Base-by-base conservation (phyloP, 2,888 invertebrate genomes). In the Ennomos fuscantarius region DNA sequence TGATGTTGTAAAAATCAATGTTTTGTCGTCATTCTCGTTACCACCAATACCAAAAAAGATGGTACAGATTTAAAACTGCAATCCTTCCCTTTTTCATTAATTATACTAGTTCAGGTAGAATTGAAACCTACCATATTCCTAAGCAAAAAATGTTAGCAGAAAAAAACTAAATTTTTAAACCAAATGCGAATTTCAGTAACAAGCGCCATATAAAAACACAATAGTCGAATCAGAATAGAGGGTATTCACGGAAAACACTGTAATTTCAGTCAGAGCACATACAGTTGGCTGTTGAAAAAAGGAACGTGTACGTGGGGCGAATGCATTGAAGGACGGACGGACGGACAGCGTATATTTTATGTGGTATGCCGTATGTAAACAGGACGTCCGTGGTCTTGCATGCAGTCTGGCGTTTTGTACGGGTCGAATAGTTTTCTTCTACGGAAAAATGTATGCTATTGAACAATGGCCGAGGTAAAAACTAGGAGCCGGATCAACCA, bases 191-290 rank as follows among this genome's bases (percentile, higher is more conserved):
- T 45, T 55, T 41, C 48, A 33, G 58, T 67, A 63, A 68, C 67
- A 66, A 68, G 62, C 61, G 49, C 55, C 62, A 63, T 60, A 68
- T 62, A 66, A 65, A 73, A 67, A 72, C 74, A 81, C 81, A 85
- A 85, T 81, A 78, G 82, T 73, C 76, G 80, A 89, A 89, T 88
- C 89, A 87, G 86, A 89, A 85, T 81, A 80, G 72, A 77, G 74
- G 70, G 74, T 73, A 79, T 74, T 74, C 68, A 68, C 60, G 76
- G 70, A 84, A 88, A 90, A 87, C 84, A 89, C 86, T 84, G 84
- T 87, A 86, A 89, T 90, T 90, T 90, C 73, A 89, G 87, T 87
- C 88, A 62, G 77, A 59, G 83, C 89, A 86, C 87, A 88, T 86
- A 82, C 78, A 41, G 49, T 49, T 41, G 49, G 49, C 32, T 78